Base-by-base conservation (phyloP, 2,797 vertebrate species). In the Coranthus polyacanthus region DNA sequence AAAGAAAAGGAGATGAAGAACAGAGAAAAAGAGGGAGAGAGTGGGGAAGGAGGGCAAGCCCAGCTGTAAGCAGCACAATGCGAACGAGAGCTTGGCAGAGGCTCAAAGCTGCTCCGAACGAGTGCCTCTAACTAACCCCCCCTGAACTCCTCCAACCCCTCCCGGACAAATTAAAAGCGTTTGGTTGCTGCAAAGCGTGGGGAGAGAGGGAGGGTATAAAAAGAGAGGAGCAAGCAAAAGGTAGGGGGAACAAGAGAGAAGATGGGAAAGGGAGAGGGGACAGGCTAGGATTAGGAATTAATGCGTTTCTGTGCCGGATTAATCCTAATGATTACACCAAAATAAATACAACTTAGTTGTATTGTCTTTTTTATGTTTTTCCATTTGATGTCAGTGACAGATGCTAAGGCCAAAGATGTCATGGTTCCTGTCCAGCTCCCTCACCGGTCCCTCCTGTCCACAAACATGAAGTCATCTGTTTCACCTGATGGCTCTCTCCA, bases 301-400 rank as follows among this genome's bases (percentile, higher is more conserved):
- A 93, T 92, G 88, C 66, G 78, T 92, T 95, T 93, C 90, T 91
- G 91, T 88, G 68, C 88, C 89, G 68, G 88, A 91, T 89, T 95
- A 96, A 96, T 95, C 94, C 94, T 93, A 91, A 95, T 94, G 94
- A 96, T 96, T 86, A 93, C 91, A 94, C 93, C 93, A 95, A 96
- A 96, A 96, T 94, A 96, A 95, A 95, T 94, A 95, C 84, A 93
- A 94, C 78, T 92, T 90, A 83, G 91, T 86, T 89, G 78, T 80
- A n/a, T n/a, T n/a, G n/a, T n/a, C n/a, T n/a, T n/a, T n/a, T n/a
- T 58, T 58, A 46, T 6, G 11, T 34, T 60, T 89, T 61, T 78
- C 53, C 38, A 73, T 89, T 88, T 90, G 91, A 92, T 90, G 89
- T 85, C 57, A 70, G 75, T 83, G 88, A 81, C 4, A 88, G 85